Conservation (phyloP, 1,140 invertebrate species). For the Nasonia longicornis region DNA sequence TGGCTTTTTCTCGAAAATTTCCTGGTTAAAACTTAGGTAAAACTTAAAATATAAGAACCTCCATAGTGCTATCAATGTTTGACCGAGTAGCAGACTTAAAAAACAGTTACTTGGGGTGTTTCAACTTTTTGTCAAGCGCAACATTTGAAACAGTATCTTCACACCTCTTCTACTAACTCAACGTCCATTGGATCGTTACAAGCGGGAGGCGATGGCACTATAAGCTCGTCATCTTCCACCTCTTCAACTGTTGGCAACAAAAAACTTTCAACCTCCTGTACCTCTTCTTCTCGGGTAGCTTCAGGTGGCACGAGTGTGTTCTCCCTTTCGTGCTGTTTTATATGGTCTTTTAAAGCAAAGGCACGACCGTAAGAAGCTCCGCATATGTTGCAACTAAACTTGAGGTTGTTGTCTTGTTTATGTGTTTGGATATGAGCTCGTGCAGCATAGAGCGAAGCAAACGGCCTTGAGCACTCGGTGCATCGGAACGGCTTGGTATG, state of each 20-base stretch:
- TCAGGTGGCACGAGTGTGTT: constrained; percentile 58
- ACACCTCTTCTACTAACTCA: constrained; percentile 5
- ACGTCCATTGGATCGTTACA: background rate
- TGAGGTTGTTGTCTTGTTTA: constrained; percentile 76
- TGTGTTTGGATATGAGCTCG: constrained; percentile 80
- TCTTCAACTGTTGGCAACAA: constrained; percentile 53
- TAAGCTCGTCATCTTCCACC: constrained; percentile 57
- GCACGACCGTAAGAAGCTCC: constrained; percentile 79
- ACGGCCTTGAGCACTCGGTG: constrained; percentile 77
- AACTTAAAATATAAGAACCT: background rate
- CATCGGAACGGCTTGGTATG: constrained; percentile 83
- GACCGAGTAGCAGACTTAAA: too few relatives aligned
- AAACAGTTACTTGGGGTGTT: background rate
- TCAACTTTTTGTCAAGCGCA: background rate
- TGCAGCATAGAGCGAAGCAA: constrained; percentile 80
- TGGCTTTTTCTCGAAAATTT: background rate
- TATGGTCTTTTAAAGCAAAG: constrained; percentile 79
- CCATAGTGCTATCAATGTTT: too few relatives aligned
- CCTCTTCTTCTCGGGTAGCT: constrained; percentile 61
- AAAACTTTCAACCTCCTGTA: constrained; percentile 58
- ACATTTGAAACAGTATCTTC: background rate
- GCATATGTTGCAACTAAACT: constrained; percentile 78
- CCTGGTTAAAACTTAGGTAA: too few relatives aligned
- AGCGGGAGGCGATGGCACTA: constrained; percentile 55
- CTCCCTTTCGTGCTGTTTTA: constrained; percentile 72